Conservation (phyloP, 2,888 invertebrate genomes). For the Cristatella mucedo region DNA sequence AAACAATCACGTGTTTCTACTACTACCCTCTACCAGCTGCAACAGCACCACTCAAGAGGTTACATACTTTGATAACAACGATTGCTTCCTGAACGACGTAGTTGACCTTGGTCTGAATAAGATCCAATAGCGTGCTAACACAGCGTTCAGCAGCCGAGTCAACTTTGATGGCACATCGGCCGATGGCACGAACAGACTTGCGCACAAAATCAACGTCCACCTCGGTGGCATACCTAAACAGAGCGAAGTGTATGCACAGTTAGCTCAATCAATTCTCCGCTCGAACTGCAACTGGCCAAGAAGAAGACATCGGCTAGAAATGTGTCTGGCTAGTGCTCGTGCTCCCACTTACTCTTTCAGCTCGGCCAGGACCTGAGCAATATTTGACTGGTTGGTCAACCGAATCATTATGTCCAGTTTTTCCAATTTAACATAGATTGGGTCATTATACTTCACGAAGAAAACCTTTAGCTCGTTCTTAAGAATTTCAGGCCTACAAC, state of each 20-base stretch:
- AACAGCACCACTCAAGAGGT: too few species aligned
- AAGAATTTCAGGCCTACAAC: constrained; percentile 72
- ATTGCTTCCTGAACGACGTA: constrained; percentile 99
- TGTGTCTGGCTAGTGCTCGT: too few species aligned
- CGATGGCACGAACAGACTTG: constrained; percentile 94
- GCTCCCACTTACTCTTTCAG: constrained; percentile 67
- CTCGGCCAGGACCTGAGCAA: constrained; percentile 81
- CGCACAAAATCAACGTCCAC: constrained; percentile 99
- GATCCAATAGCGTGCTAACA: constrained; percentile 85
- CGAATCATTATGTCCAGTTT: constrained; percentile 99
- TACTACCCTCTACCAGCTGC: too few species aligned
- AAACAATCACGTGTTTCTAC: too few species aligned
- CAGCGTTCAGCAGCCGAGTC: constrained; percentile 96
- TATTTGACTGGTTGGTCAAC: constrained; percentile 89
- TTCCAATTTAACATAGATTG: constrained; percentile 96
- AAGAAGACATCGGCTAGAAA: too few species aligned
- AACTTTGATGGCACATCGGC: constrained; percentile 92
- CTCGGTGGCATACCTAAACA: constrained; percentile 67
- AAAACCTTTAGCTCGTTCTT: constrained; percentile 99
- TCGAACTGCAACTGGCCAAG: too few species aligned
- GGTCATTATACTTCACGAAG: constrained; percentile 99
- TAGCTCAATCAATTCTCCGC: too few species aligned
- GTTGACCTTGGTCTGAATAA: constrained; percentile 98
- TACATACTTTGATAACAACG: constrained; percentile 71
- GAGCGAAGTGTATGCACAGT: background rate